phyloP scores from a whole-genome alignment of 2,113 vertebrate species.

The Mirounga angustirostris region DNA sequence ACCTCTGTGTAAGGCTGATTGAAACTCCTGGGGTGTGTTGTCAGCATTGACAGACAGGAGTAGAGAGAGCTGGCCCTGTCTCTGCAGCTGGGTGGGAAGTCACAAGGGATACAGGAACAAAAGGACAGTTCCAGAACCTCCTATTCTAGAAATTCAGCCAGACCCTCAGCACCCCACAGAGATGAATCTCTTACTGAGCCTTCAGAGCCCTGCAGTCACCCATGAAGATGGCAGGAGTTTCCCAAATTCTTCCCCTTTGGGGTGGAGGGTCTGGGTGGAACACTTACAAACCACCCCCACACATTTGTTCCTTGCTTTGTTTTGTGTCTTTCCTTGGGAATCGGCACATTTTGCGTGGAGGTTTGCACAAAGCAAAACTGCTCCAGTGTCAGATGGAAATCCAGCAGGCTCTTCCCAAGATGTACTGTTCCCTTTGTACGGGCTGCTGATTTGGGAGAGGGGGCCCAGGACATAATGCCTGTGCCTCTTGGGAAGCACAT shows the following conservation, averaged over 20 bases:
- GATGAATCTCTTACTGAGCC: background rate
- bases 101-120: background rate
- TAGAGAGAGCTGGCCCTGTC: background rate
- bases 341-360: slow-evolving; percentile 73
- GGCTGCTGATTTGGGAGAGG: slow-evolving; percentile 65
- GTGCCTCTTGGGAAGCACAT: slow-evolving; percentile 72
- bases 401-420: slow-evolving; percentile 78
- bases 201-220: background rate
- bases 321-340: slow-evolving; percentile 70
- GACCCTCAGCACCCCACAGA: background rate
- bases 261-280: background rate
- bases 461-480: slow-evolving; percentile 62
- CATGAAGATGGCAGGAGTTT: background rate
- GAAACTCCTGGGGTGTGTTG: background rate
- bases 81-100: background rate
- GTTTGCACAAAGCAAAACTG: slow-evolving; percentile 75
- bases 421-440: slow-evolving; percentile 69
- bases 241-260: background rate
- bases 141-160: slow-evolving; percentile 8
- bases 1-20: background rate
- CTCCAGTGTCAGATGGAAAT: slow-evolving; percentile 76
- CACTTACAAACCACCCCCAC: slow-evolving; percentile 45
- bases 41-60: background rate
- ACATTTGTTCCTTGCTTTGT: slow-evolving; percentile 64
- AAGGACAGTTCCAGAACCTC: slow-evolving; percentile 44